These are phyloP conservation scores for Drosophila bunnanda DNA, from an alignment of 2,888 invertebrate species.

Conservation along the genomic window DNA sequence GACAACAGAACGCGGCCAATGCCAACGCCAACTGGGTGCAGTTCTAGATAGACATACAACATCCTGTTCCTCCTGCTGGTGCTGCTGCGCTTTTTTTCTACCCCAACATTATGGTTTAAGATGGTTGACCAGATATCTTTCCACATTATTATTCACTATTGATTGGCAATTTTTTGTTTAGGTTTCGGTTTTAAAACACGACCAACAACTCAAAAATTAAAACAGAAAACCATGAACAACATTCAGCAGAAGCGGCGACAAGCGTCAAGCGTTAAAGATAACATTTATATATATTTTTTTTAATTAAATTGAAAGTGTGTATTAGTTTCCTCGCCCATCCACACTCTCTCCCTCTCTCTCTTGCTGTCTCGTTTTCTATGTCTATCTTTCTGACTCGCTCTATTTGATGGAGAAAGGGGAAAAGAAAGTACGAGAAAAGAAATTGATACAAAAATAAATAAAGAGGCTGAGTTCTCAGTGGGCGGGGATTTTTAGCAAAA, in stretches of 20 bases:
- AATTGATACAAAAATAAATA: not conserved
- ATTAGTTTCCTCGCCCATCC: constrained; percentile 35
- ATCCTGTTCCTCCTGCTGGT: constrained; percentile 33
- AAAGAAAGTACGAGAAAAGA: not conserved
- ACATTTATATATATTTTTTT: constrained; percentile 19
- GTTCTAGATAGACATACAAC: constrained; percentile 76
- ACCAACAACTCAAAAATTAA: constrained; percentile 10
- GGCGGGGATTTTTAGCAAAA: constrained; percentile 39
- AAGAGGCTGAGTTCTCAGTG: constrained; percentile 28
- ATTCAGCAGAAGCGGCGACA: constrained; percentile 28
- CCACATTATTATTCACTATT: constrained; percentile 13
- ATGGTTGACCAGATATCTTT: constrained; percentile 24
- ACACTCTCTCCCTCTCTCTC: constrained; percentile 7
- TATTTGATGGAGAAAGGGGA: constrained; percentile 6
- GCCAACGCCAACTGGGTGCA: constrained; percentile 85
- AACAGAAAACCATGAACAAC: constrained; percentile 5
- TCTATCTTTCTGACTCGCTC: constrained; percentile 12
- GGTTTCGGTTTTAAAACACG: constrained; percentile 7
- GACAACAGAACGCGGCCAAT: constrained; percentile 82
- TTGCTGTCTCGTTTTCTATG: not conserved
- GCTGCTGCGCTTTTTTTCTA: constrained; percentile 30
- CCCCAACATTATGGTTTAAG: constrained; percentile 29
- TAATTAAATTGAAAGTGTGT: constrained; percentile 46
- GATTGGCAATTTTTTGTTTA: constrained; percentile 16
- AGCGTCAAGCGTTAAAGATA: constrained; percentile 46